Evolutionary conservation across 1,140 invertebrate genomes (phyloP).

Genomic region (Papilio polytes): DNA sequence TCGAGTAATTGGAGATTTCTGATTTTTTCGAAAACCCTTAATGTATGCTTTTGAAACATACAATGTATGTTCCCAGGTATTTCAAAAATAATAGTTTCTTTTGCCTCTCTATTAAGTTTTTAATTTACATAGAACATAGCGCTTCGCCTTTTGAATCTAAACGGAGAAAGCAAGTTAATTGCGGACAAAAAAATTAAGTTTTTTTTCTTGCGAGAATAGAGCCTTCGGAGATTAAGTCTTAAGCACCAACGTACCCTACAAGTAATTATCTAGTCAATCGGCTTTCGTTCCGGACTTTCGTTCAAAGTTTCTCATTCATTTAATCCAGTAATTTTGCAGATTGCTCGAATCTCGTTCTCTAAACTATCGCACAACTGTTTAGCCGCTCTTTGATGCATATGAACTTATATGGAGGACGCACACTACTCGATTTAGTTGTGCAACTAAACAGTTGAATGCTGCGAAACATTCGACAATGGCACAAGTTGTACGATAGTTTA

Average conservation of each 20-base stretch:
- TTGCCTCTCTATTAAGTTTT: background rate
- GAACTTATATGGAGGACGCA: too few species aligned
- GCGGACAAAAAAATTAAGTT: background rate
- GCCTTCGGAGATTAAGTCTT: background rate
- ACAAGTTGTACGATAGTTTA: too few species aligned
- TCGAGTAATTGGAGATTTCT: background rate
- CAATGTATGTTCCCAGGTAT: too few species aligned
- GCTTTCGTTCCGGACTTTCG: slow-evolving; percentile 8
- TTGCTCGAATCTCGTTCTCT: background rate
- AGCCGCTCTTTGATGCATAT: too few species aligned
- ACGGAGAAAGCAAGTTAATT: background rate
- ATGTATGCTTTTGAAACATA: background rate
- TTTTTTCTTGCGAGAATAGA: background rate
- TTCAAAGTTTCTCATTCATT: slow-evolving; percentile 1
- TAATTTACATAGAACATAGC: background rate
- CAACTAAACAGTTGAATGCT: too few species aligned
- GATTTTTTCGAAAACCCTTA: background rate
- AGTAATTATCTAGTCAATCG: slow-evolving; percentile 23
- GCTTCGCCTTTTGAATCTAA: background rate
- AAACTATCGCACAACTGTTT: too few species aligned
- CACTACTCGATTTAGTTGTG: too few species aligned
- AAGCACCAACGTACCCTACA: background rate
- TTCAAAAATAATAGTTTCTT: background rate
- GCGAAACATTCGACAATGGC: too few species aligned
- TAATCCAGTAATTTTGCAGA: background rate